A percentile compares a stretch with the other conserved stretches of the same genome.
These are phyloP conservation scores for Hylyphantes graminicola DNA, from an alignment of 1,140 invertebrate species.

Conservation along the genomic window DNA sequence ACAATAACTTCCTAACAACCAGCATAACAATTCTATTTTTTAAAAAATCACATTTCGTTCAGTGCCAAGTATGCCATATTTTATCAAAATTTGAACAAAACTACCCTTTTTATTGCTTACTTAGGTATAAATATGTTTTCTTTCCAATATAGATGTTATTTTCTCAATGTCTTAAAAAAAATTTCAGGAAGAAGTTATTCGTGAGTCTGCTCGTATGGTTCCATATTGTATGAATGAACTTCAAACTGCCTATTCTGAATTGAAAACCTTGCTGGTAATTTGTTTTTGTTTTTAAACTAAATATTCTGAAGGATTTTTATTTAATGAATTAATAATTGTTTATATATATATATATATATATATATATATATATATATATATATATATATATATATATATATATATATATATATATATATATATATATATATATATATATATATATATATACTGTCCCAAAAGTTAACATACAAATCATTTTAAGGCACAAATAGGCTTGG, in stretches of 20 bases:
- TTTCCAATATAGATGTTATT: no score
- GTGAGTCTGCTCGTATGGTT: slow-evolving; percentile 89
- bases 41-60: no score
- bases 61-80: no score
- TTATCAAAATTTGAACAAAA: no score
- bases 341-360: not conserved
- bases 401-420: not conserved
- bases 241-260: slow-evolving; percentile 77
- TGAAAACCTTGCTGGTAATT: slow-evolving; percentile 76
- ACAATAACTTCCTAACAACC: no score
- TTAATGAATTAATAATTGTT: not conserved
- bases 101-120: no score
- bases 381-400: not conserved
- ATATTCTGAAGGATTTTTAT: not conserved
- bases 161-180: no score
- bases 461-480: no score
- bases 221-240: slow-evolving; percentile 86
- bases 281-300: not conserved
- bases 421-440: not conserved
- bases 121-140: no score
- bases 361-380: not conserved
- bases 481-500: no score
- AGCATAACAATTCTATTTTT: no score
- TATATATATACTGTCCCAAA: not conserved
- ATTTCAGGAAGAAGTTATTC: slow-evolving; percentile 79